A percentile compares a stretch with the other conserved stretches of the same genome.
These are phyloP conservation scores for Oreochromis aureus DNA, from an alignment of 2,113 vertebrate genomes.

Conservation along the genomic window DNA sequence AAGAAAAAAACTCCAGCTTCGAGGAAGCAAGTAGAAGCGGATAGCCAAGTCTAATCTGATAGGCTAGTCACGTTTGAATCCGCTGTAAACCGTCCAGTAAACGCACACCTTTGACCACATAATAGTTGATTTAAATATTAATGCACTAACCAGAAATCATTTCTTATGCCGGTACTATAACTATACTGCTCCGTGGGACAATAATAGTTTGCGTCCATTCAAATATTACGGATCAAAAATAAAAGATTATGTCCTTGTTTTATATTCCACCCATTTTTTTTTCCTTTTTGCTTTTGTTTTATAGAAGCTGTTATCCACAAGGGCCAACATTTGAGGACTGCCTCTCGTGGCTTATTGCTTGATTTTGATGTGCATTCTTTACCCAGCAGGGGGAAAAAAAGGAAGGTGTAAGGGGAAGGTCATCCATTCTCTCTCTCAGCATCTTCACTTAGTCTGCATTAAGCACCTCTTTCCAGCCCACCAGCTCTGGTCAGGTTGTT, in stretches of 20 bases:
- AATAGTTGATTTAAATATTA: constrained; percentile 49
- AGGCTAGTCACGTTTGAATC: constrained; percentile 31
- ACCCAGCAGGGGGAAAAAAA: background rate
- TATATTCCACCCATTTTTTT: constrained; percentile 11
- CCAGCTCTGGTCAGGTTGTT: constrained; percentile 12
- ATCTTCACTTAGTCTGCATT: constrained; percentile 24
- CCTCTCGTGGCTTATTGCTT: constrained; percentile 1
- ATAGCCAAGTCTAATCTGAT: background rate
- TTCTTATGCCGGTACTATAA: constrained; percentile 16
- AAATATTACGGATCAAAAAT: constrained; percentile 23
- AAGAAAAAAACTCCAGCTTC: background rate
- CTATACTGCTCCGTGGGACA: background rate
- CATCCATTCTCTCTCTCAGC: background rate
- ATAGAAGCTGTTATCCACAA: constrained; percentile 8
- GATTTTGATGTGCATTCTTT: constrained; percentile 14
- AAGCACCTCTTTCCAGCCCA: constrained; percentile 23
- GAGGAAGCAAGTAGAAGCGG: background rate
- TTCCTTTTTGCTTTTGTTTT: background rate
- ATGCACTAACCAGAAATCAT: constrained; percentile 26
- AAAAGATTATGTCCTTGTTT: constrained; percentile 29
- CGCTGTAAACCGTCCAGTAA: constrained; percentile 46
- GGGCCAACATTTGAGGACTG: background rate
- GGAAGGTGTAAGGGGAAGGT: background rate
- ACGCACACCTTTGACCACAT: constrained; percentile 36
- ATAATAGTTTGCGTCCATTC: background rate